Base-by-base conservation (phyloP, 2,888 invertebrate genomes). In the Caenorhabditis sp. region DNA sequence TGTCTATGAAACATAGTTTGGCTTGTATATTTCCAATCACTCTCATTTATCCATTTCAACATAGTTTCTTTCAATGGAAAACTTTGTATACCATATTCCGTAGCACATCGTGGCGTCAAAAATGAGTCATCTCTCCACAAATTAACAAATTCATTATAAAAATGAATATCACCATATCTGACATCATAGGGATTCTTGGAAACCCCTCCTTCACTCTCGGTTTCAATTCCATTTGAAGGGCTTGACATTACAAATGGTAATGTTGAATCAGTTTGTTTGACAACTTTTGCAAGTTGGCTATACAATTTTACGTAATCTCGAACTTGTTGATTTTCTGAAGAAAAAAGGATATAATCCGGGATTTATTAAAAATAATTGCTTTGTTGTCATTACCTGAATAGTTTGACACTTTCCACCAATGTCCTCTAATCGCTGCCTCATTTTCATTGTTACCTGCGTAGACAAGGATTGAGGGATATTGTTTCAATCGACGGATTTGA, bases 371-470 rank as follows among this genome's bases (percentile, higher is more conserved):
- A 52, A 26, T 10, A n/a, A 31, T 10, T 31, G 17, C 17, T 60
- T 53, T 25, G 10, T 7, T 12, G 50, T 31, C 53, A 76, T 77
- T 14, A 38, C 52, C 38, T 20, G 63, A 26, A 59, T 77, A 80
- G 12, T 67, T 65, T 1, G 36, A 14, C 27, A 59, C 60, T 26
- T 43, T 69, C 77, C 77, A 80, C 80, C 80, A 80, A 25, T 76
- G 76, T 14, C 65, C 67, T 59, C 77, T 38, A 56, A 80, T 80
- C 1, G 95, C 96, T 4, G 92, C 93, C 90, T 97, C 97, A 87
- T 97, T 97, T 89, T 97, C 97, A 88, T 97, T 97, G 88, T 97
- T 97, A 4, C 90, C 95, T n/a, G 95, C 93, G 92, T 94, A 96
- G 0, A 96, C 84, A 0, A 93, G 92, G 50, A 97, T 91, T 60